phyloP scores from a whole-genome alignment of 2,113 vertebrate species.

The Limanda limanda region DNA sequence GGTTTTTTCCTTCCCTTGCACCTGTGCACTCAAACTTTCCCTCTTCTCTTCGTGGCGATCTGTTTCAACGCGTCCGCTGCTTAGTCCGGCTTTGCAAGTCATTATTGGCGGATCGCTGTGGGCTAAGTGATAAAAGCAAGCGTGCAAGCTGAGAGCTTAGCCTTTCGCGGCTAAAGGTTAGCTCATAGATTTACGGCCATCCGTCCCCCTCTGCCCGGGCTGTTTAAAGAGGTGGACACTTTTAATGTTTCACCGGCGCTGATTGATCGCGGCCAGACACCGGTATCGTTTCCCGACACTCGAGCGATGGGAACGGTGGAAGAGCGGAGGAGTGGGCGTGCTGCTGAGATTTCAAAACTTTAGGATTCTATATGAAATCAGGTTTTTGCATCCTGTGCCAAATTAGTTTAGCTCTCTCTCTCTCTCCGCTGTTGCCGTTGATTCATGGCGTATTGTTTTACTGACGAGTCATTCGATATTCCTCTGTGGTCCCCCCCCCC shows the following conservation, averaged over 20 bases:
- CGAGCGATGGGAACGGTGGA: not conserved
- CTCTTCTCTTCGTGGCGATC: not conserved
- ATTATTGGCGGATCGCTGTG: constrained; percentile 54
- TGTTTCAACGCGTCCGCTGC: constrained; percentile 47
- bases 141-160: constrained; percentile 60
- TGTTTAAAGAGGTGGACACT: constrained; percentile 61
- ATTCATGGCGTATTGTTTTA: not conserved
- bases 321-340: not conserved
- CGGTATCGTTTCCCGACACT: constrained; percentile 6
- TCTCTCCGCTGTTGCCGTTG: not conserved
- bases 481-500: not conserved
- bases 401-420: not conserved
- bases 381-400: not conserved
- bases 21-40: not conserved
- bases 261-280: constrained; percentile 61
- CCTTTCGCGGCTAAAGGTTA: constrained; percentile 73
- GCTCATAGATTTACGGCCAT: constrained; percentile 64
- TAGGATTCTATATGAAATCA: not conserved
- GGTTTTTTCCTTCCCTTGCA: constrained; percentile 2
- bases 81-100: constrained; percentile 50
- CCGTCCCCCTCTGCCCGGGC: constrained; percentile 35
- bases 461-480: not conserved
- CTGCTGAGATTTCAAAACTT: not conserved
- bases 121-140: constrained; percentile 64
- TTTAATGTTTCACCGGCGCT: constrained; percentile 52